phyloP scores from a whole-genome alignment of 2,113 vertebrate species.

The Aviceda subcristata region DNA sequence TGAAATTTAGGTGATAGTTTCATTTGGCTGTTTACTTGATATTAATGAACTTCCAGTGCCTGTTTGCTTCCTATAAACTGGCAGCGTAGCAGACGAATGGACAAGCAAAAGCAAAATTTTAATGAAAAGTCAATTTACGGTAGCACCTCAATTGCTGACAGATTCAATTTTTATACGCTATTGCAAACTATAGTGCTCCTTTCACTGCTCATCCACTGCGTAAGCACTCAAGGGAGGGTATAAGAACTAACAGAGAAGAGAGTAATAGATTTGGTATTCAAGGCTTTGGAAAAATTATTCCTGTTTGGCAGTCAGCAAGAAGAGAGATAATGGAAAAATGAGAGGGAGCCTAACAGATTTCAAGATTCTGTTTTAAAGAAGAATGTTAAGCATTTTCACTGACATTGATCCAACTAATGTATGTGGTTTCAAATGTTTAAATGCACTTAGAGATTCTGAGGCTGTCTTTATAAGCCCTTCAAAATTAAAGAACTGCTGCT shows the following conservation, averaged over 20 bases:
- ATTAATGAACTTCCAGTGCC: conserved; percentile 12
- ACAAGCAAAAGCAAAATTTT: background rate
- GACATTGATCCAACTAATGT: background rate
- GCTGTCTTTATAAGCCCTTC: background rate
- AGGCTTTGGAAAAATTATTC: background rate
- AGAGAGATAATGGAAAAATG: conserved; percentile 21
- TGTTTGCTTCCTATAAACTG: conserved; percentile 16
- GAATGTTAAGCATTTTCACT: conserved; percentile 13
- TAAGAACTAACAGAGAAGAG: background rate
- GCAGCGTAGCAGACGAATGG: background rate
- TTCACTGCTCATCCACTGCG: background rate
- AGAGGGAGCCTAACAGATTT: conserved; percentile 21
- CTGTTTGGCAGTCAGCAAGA: conserved; percentile 31
- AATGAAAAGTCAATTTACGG: background rate
- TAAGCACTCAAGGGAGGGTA: background rate
- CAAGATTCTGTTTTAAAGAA: conserved; percentile 16
- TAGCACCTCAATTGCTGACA: background rate
- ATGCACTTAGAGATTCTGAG: background rate
- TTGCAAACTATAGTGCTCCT: background rate
- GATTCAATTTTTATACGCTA: background rate
- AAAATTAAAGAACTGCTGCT: background rate
- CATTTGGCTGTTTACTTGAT: conserved; percentile 1
- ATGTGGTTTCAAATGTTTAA: conserved; percentile 8
- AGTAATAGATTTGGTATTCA: conserved; percentile 7
- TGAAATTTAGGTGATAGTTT: conserved; percentile 28